phyloP scores from a whole-genome alignment of 2,888 invertebrate genomes.

The Sarcophaga rosellei region DNA sequence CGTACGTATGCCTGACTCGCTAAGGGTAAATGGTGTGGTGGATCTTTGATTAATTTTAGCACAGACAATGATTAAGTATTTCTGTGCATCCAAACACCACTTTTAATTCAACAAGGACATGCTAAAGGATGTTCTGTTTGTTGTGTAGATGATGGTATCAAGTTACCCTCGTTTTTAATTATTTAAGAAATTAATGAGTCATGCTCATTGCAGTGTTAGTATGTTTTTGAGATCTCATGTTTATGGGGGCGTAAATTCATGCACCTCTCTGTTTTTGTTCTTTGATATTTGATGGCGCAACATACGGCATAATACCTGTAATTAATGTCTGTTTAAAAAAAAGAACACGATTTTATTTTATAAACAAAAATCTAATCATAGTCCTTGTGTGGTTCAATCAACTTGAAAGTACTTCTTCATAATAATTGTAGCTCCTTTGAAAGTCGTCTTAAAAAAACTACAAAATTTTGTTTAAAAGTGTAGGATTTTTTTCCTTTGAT shows the following conservation, averaged over 20 bases:
- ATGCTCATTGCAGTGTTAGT: slow-evolving; percentile 55
- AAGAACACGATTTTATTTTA: too few species aligned
- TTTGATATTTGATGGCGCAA: slow-evolving; percentile 39
- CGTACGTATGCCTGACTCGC: slow-evolving; percentile 47
- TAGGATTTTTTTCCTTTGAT: slow-evolving; percentile 30
- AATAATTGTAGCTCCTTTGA: not conserved
- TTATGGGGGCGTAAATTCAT: slow-evolving; percentile 29
- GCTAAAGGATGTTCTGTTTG: slow-evolving; percentile 25
- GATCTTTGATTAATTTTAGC: slow-evolving; percentile 78
- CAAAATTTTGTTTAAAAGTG: not conserved
- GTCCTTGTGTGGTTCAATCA: too few species aligned
- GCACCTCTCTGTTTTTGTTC: slow-evolving; percentile 25
- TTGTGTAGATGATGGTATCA: slow-evolving; percentile 30
- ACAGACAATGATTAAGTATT: slow-evolving; percentile 79
- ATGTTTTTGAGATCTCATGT: not conserved
- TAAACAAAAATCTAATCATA: too few species aligned
- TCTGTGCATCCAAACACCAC: slow-evolving; percentile 69
- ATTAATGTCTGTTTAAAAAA: slow-evolving; percentile 8
- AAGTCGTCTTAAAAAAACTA: not conserved
- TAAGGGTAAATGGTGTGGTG: slow-evolving; percentile 46
- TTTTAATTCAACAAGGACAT: slow-evolving; percentile 27
- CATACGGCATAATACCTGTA: slow-evolving; percentile 59
- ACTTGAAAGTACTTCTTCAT: not conserved
- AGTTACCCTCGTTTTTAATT: slow-evolving; percentile 70
- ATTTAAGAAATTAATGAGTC: slow-evolving; percentile 70